phyloP scores from a whole-genome alignment of 2,113 vertebrate species.

The Nerophis ophidion region DNA sequence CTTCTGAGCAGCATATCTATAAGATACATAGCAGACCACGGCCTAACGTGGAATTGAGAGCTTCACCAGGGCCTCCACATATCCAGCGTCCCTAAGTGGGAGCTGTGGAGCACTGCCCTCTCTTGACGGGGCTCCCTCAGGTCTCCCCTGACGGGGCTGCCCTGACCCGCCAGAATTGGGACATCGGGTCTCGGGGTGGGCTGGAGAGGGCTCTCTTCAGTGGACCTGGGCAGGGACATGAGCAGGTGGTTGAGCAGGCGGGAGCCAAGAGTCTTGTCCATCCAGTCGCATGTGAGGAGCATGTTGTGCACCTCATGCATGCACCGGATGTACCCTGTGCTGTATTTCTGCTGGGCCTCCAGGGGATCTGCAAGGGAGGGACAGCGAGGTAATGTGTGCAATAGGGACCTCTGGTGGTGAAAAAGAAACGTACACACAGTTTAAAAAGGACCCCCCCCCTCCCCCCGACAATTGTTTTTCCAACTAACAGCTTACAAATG shows the following conservation, averaged over 20 bases:
- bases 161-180: slow-evolving; percentile 9
- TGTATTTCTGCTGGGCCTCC: slow-evolving; percentile 83
- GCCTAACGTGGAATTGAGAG: slow-evolving; percentile 59
- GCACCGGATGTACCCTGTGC: slow-evolving; percentile 87
- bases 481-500: too few relatives aligned
- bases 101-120: slow-evolving; percentile 44
- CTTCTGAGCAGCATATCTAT: slow-evolving; percentile 89
- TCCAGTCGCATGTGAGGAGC: slow-evolving; percentile 85
- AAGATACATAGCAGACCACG: slow-evolving; percentile 82
- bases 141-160: slow-evolving; percentile 36
- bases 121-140: slow-evolving; percentile 33
- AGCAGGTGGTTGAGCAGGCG: slow-evolving; percentile 83
- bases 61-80: slow-evolving; percentile 90
- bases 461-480: too few relatives aligned
- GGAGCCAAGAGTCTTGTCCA: slow-evolving; percentile 83
- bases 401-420: slow-evolving; percentile 29
- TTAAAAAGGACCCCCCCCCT: neutral
- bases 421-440: neutral
- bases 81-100: slow-evolving; percentile 70
- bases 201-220: slow-evolving; percentile 40
- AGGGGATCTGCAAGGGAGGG: slow-evolving; percentile 63
- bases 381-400: neutral
- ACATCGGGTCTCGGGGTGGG: slow-evolving; percentile 18
- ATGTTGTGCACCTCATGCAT: slow-evolving; percentile 89
- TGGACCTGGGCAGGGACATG: slow-evolving; percentile 77